phyloP scores from a whole-genome alignment of 2,113 vertebrate species.

The Lates calcarifer region DNA sequence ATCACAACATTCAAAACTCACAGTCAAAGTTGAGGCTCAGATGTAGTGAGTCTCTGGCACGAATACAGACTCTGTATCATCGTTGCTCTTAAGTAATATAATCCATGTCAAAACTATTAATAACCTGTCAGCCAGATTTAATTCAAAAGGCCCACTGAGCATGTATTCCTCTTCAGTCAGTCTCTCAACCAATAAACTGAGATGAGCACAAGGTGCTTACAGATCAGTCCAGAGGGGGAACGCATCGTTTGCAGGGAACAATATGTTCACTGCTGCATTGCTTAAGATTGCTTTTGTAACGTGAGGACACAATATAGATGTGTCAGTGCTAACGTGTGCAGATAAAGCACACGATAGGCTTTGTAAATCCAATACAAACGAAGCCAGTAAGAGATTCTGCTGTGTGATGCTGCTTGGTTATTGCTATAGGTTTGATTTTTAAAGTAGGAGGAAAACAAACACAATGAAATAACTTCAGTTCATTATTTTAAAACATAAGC shows the following conservation, averaged over 20 bases:
- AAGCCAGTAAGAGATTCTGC: background rate
- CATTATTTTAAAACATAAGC: too few species aligned
- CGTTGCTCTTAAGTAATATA: constrained; percentile 20
- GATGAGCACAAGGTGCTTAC: background rate
- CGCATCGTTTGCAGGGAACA: background rate
- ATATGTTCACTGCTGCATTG: background rate
- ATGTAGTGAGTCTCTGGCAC: too few species aligned
- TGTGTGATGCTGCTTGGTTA: background rate
- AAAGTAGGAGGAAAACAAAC: too few species aligned
- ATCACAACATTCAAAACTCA: too few species aligned
- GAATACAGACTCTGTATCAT: background rate
- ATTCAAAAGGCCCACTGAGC: constrained; percentile 2
- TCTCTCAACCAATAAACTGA: constrained; percentile 33
- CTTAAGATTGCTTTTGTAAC: background rate
- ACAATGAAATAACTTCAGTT: too few species aligned
- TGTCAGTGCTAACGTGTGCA: background rate
- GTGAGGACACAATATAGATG: background rate
- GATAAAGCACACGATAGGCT: background rate
- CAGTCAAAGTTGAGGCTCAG: background rate
- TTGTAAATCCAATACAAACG: background rate
- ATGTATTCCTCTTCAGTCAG: background rate
- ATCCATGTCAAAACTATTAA: constrained; percentile 30
- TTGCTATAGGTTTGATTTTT: background rate
- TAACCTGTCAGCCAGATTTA: constrained; percentile 29
- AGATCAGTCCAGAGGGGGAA: constrained; percentile 2